A percentile compares a stretch with the other conserved stretches of the same genome.
Conservation (phyloP, 1,140 invertebrate species). For the Metaphire vulgaris region DNA sequence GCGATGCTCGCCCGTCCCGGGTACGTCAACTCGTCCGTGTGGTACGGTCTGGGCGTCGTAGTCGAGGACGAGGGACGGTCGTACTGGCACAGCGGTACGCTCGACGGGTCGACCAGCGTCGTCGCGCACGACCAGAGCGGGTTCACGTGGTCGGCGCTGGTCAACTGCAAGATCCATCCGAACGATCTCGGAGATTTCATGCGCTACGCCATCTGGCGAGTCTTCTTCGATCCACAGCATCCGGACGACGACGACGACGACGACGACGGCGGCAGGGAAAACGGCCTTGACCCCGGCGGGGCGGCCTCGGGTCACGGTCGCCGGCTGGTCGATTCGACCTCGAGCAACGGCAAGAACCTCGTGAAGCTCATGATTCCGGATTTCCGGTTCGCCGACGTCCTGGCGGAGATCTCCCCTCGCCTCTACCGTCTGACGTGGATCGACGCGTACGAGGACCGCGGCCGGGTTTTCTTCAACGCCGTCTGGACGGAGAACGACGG, state of each 20-base stretch:
- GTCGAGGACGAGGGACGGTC: constrained; percentile 39
- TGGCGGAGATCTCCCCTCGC: constrained; percentile 9
- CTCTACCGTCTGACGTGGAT: constrained; percentile 24
- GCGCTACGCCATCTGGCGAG: constrained; percentile 37
- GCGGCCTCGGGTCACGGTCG: neutral
- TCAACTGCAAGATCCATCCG: constrained; percentile 43
- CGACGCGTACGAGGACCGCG: constrained; percentile 24
- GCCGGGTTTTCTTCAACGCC: constrained; percentile 27
- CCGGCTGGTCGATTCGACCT: constrained; percentile 7
- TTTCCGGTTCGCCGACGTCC: constrained; percentile 13
- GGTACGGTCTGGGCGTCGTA: constrained; percentile 48
- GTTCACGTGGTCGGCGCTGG: constrained; percentile 40
- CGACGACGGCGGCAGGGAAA: constrained; percentile 8
- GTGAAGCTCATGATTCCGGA: constrained; percentile 26
- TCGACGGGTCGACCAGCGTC: constrained; percentile 44
- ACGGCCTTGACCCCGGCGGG: neutral
- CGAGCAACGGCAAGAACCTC: constrained; percentile 17
- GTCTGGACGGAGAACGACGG: constrained; percentile 29
- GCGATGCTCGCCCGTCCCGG: constrained; percentile 36
- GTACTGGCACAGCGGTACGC: constrained; percentile 45
- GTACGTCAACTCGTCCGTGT: constrained; percentile 32
- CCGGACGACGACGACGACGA: neutral
- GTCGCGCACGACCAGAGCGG: constrained; percentile 37
- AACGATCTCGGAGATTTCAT: constrained; percentile 45
- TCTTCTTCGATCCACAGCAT: constrained; percentile 14